These are phyloP conservation scores for Sturnira hondurensis DNA, from an alignment of 2,113 vertebrate species.

Conservation along the genomic window DNA sequence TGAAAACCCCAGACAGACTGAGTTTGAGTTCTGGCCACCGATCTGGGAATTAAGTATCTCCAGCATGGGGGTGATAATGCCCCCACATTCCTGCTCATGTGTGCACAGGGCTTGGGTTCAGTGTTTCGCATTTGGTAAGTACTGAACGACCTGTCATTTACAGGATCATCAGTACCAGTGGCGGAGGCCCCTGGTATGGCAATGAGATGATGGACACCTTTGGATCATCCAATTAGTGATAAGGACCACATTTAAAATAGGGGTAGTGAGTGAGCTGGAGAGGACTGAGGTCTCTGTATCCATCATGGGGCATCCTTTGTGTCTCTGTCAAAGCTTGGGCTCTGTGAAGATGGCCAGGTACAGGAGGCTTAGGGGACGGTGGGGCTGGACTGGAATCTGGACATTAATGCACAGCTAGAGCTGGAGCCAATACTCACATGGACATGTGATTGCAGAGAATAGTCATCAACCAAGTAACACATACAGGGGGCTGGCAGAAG, in stretches of 20 bases:
- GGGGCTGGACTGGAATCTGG: neutral
- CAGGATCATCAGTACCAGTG: neutral
- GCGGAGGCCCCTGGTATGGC: neutral
- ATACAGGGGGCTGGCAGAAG: too few relatives aligned
- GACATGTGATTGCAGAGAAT: neutral
- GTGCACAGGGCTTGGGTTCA: neutral
- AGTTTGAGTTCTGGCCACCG: neutral
- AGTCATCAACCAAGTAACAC: neutral
- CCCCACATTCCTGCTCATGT: neutral
- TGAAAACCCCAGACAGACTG: neutral
- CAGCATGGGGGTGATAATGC: neutral
- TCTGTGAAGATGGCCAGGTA: neutral
- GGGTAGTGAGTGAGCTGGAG: neutral
- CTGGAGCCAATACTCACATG: neutral
- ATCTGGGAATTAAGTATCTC: neutral
- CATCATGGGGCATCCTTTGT: neutral
- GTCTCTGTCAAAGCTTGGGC: neutral
- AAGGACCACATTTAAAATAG: neutral
- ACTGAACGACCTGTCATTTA: neutral
- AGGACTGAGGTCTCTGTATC: neutral
- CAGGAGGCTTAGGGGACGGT: neutral
- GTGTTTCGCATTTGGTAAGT: neutral
- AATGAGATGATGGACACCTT: neutral
- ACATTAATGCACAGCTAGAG: neutral
- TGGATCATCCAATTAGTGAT: neutral